phyloP scores from a whole-genome alignment of 1,140 invertebrate genomes.

The Sweltsa coloradensis region DNA sequence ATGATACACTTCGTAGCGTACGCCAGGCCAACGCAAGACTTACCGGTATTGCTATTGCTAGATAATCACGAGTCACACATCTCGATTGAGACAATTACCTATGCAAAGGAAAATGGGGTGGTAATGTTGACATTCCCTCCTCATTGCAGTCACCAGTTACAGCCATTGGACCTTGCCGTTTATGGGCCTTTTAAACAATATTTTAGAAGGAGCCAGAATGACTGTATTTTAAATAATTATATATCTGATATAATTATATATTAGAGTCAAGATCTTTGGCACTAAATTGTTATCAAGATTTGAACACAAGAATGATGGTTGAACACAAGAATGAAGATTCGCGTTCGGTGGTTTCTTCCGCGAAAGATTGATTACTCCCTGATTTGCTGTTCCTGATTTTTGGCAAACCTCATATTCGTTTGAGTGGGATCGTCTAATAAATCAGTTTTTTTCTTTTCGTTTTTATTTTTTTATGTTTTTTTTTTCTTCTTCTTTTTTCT shows the following conservation, averaged over 20 bases:
- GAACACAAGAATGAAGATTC: no score
- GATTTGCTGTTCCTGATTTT: no score
- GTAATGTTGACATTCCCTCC: conserved; percentile 25
- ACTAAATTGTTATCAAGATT: no score
- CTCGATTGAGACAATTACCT: conserved; percentile 19
- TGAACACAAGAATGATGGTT: no score
- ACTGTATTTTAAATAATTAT: not conserved
- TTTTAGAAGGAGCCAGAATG: not conserved
- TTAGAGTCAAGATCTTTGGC: not conserved
- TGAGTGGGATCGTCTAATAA: no score
- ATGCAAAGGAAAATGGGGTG: conserved; percentile 24
- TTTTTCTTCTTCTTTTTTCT: no score
- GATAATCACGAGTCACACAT: conserved; percentile 31
- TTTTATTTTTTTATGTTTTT: no score
- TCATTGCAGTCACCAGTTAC: conserved; percentile 19
- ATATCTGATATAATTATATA: not conserved
- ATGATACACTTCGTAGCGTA: conserved; percentile 28
- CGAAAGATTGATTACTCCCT: no score
- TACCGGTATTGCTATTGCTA: conserved; percentile 26
- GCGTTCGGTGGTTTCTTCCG: no score
- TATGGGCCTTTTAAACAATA: not conserved
- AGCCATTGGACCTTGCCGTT: not conserved
- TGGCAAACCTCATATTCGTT: no score
- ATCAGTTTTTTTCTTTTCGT: no score
- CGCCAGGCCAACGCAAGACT: conserved; percentile 20